Percentiles rank a stretch among this genome's conserved stretches.
Conservation (phyloP, 2,113 vertebrate genomes). For the Otolemur garnettii region DNA sequence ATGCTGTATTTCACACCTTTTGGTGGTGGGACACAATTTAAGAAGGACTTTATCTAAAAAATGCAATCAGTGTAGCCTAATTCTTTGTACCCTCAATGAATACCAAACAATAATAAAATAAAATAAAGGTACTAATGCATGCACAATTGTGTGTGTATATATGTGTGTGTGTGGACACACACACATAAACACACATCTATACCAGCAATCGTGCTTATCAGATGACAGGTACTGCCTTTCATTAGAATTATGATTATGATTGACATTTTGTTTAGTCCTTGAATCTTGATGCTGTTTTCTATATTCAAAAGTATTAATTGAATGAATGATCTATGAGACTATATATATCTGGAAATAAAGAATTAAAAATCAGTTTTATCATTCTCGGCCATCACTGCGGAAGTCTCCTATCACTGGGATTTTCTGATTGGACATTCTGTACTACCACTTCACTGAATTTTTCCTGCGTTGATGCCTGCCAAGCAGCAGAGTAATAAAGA, state of each 20-base stretch:
- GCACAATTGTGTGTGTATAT: not conserved
- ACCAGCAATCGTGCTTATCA: not conserved
- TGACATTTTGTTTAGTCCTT: not conserved
- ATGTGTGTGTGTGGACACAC: not conserved
- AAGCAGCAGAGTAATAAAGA: not conserved
- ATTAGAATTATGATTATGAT: not conserved
- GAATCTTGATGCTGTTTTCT: not conserved
- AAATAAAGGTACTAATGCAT: too few relatives aligned
- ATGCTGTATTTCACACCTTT: too few relatives aligned
- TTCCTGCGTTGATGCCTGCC: not conserved
- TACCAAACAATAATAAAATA: too few relatives aligned
- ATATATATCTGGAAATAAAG: not conserved
- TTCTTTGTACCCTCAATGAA: too few relatives aligned
- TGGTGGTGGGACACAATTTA: too few relatives aligned
- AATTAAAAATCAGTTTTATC: not conserved
- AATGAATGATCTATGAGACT: not conserved
- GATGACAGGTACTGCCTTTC: not conserved
- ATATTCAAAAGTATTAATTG: not conserved
- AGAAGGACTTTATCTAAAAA: too few relatives aligned
- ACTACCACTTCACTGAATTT: not conserved
- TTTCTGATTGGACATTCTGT: not conserved
- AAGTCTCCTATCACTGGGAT: not conserved
- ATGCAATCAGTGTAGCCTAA: too few relatives aligned
- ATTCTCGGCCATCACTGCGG: not conserved
- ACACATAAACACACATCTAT: not conserved